These are phyloP conservation scores for Cardiocondyla obscurior DNA, from an alignment of 1,140 invertebrate species.

Conservation along the genomic window DNA sequence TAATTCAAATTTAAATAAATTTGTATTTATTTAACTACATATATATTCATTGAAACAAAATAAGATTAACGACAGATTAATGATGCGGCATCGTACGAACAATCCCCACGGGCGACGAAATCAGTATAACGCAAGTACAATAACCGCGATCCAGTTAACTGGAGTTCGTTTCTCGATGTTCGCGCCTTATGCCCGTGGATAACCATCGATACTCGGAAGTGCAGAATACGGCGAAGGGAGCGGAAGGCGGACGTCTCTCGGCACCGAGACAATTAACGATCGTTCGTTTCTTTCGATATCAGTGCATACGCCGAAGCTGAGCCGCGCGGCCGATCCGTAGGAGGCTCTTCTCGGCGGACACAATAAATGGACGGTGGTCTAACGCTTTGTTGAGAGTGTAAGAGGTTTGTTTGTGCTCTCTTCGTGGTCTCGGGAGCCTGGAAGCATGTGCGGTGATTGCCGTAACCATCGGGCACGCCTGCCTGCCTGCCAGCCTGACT, in stretches of 20 bases:
- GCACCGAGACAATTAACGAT: slow-evolving; percentile 69
- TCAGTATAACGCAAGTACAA: slow-evolving; percentile 33
- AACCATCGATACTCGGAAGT: slow-evolving; percentile 50
- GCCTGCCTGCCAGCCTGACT: slow-evolving; percentile 59
- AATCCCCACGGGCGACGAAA: slow-evolving; percentile 11
- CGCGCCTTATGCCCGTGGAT: slow-evolving; percentile 13
- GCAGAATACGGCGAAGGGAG: slow-evolving; percentile 40
- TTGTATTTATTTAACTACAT: background rate
- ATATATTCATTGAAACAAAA: background rate
- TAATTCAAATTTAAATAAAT: background rate
- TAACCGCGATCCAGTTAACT: slow-evolving; percentile 41
- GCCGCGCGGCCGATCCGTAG: slow-evolving; percentile 34
- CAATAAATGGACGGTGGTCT: slow-evolving; percentile 67
- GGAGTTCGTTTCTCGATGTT: background rate
- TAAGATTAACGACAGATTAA: slow-evolving; percentile 36
- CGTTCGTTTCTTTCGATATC: slow-evolving; percentile 53
- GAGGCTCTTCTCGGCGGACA: slow-evolving; percentile 57
- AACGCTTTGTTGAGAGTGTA: slow-evolving; percentile 37
- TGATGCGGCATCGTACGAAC: slow-evolving; percentile 14
- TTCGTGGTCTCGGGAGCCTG: slow-evolving; percentile 69
- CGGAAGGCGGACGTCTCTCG: slow-evolving; percentile 41
- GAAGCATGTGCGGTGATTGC: slow-evolving; percentile 79
- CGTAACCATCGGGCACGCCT: slow-evolving; percentile 79
- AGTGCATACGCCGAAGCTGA: slow-evolving; percentile 33
- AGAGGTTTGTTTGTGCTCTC: slow-evolving; percentile 70